Evolutionary conservation across 2,888 invertebrate genomes (phyloP).

Genomic region (Hedya salicella): DNA sequence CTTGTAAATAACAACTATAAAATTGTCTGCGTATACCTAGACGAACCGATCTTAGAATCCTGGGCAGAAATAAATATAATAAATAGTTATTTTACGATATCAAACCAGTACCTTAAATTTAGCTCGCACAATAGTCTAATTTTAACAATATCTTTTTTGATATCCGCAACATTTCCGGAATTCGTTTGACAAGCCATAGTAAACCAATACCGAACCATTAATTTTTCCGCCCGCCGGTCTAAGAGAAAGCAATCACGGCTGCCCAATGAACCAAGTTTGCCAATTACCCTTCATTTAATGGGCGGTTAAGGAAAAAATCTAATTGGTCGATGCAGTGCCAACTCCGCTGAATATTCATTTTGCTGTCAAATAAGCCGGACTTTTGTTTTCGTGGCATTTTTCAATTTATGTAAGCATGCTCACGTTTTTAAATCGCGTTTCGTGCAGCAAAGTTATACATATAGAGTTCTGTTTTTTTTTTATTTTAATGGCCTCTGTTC

Average conservation of each 20-base stretch:
- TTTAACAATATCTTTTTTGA: too few species aligned
- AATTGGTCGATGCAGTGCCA: slow-evolving; percentile 64
- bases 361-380: not conserved
- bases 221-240: slow-evolving; percentile 66
- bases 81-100: too few species aligned
- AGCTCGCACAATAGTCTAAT: too few species aligned
- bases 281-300: slow-evolving; percentile 77
- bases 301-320: slow-evolving; percentile 71
- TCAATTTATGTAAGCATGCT: not conserved
- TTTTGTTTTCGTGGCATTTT: not conserved
- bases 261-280: slow-evolving; percentile 76
- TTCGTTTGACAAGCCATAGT: slow-evolving; percentile 47
- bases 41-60: too few species aligned
- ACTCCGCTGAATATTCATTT: slow-evolving; percentile 24
- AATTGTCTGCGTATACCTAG: too few species aligned
- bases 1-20: too few species aligned
- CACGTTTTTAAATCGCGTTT: not conserved
- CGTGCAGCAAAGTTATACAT: too few species aligned
- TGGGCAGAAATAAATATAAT: too few species aligned
- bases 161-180: not conserved
- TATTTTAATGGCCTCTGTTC: too few species aligned
- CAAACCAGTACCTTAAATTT: too few species aligned
- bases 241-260: slow-evolving; percentile 71
- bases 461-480: too few species aligned
- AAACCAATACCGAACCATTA: slow-evolving; percentile 64